Base-by-base conservation (phyloP, 2,888 invertebrate genomes). In the Melanophora roralis region DNA sequence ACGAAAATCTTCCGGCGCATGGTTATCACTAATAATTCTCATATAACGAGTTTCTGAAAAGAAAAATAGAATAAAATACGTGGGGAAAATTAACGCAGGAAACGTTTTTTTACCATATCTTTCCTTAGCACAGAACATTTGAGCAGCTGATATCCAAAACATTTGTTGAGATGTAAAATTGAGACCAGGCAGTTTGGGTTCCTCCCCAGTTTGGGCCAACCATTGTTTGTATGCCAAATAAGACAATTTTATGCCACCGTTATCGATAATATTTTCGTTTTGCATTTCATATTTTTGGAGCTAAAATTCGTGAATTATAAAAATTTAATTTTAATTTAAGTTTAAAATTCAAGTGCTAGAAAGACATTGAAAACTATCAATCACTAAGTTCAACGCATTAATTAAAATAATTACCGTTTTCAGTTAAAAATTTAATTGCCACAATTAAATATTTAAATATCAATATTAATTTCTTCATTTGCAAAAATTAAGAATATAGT, bases 231-330 rank as follows among this genome's bases (percentile, higher is more conserved):
- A 97, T 0, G 96, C 97, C 80, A 93, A 91, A 89, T 97, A 98
- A 0, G 97, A 95, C 87, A 96, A 95, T 88, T 97, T 97, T 82
- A 97, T 93, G 0, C 97, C 98, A 1, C 97, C 97, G 87, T 97
- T 98, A 88, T 98, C 98, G 0, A 98, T 98, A 73, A 98, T 98
- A 88, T 98, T 98, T 89, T 98, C 98, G 12, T 97, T 97, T 90
- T 97, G 96, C 0, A 97, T 97, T 86, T 96, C 96, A 76, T 96
- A 93, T 62, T 98, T 98, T 86, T 97, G 97, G 65, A 98, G 88
- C 96, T 96, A 89, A 16, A 90, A 82, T 62, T 16, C 5, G 57
- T 21, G n/a, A 57, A 16, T 27, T 62, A 16, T 27, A 49, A 64
- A 11, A 19, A 9, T 19, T 19, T 23, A 9, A 49, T 3, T 1